These are phyloP conservation scores for Epizoanthus illoricatus DNA, from an alignment of 92 coral and sea anemone species.

Conservation along the genomic window DNA sequence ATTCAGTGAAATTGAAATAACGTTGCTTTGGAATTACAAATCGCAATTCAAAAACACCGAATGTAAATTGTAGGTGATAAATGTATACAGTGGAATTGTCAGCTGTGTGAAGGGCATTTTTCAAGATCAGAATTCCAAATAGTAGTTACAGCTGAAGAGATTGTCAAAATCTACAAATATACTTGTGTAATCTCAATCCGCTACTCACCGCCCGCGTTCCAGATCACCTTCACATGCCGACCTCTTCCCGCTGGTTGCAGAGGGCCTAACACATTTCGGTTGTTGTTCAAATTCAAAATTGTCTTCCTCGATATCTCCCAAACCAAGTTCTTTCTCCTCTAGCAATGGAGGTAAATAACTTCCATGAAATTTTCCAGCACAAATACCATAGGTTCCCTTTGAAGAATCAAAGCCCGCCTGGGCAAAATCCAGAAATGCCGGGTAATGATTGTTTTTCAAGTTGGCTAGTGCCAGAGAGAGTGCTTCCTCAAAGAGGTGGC, in stretches of 20 bases:
- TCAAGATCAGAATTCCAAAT: constrained; percentile 48
- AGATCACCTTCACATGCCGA: constrained; percentile 70
- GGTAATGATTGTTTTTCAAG: constrained; percentile 79
- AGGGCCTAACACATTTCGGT: constrained; percentile 57
- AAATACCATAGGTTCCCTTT: constrained; percentile 54
- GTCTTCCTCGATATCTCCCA: constrained; percentile 79
- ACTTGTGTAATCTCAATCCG: constrained; percentile 10
- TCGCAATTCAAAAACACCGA: constrained; percentile 46
- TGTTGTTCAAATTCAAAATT: constrained; percentile 78
- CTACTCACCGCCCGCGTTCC: constrained; percentile 69
- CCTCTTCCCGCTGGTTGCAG: constrained; percentile 47
- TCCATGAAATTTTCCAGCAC: constrained; percentile 64
- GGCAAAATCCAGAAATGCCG: constrained; percentile 65
- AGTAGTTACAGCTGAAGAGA: constrained; percentile 37
- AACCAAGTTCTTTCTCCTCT: constrained; percentile 93
- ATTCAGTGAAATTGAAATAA: constrained; percentile 42
- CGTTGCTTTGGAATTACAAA: constrained; percentile 58
- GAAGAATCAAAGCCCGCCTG: constrained; percentile 64
- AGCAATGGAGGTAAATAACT: constrained; percentile 89
- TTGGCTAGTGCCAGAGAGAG: constrained; percentile 70
- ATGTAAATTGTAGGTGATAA: constrained; percentile 56
- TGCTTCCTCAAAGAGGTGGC: constrained; percentile 83
- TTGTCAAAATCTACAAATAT: constrained; percentile 40
- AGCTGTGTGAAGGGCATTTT: constrained; percentile 50
- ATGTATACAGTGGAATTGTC: constrained; percentile 48